Evolutionary conservation across 2,113 vertebrate genomes (phyloP).

Genomic region (Calonectris borealis): DNA sequence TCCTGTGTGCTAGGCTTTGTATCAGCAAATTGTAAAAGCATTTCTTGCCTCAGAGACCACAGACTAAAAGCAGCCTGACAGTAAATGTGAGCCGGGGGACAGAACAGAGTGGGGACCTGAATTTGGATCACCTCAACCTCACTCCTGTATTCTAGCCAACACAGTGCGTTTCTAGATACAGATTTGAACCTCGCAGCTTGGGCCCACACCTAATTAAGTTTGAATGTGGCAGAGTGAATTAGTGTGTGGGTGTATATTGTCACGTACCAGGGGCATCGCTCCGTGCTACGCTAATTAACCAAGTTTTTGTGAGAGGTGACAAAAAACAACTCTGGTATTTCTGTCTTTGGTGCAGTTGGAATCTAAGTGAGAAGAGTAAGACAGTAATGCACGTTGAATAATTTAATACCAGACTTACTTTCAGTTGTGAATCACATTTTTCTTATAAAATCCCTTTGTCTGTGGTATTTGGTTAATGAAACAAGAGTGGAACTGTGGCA

Average conservation of each 20-base stretch:
- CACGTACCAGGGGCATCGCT: conserved; percentile 29
- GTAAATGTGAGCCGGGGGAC: background rate
- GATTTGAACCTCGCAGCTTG: background rate
- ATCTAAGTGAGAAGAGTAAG: conserved; percentile 18
- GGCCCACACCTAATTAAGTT: conserved; percentile 50
- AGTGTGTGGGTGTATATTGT: conserved; percentile 22
- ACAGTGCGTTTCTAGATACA: background rate
- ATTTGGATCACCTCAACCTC: background rate
- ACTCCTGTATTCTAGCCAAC: background rate
- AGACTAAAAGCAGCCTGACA: background rate
- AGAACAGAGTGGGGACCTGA: background rate
- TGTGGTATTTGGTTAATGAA: background rate
- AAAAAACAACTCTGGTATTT: conserved; percentile 24
- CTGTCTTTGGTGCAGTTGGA: background rate
- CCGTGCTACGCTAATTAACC: conserved; percentile 37
- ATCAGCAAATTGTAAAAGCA: background rate
- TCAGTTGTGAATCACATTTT: background rate
- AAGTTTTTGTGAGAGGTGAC: conserved; percentile 52
- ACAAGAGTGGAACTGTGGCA: background rate
- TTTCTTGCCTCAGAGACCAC: background rate
- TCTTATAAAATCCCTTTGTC: background rate
- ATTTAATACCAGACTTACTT: background rate
- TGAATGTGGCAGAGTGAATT: conserved; percentile 25
- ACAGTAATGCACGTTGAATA: background rate
- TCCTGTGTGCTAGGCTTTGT: background rate